These are phyloP conservation scores for Gobiocypris rarus DNA, from an alignment of 2,113 vertebrate species.

Conservation along the genomic window DNA sequence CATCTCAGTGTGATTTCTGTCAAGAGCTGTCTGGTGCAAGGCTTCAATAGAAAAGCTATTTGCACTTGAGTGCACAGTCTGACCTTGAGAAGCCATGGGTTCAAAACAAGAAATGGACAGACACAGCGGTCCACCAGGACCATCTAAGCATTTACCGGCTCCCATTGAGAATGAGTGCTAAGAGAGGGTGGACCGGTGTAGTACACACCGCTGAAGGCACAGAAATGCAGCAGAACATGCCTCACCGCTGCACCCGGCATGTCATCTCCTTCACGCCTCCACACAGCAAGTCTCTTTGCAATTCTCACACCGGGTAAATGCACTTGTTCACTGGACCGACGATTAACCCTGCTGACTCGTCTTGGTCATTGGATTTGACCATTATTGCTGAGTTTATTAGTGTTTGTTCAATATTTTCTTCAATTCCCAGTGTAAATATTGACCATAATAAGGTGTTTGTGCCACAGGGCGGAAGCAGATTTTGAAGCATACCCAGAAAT, in stretches of 20 bases:
- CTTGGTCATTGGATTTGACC: not conserved
- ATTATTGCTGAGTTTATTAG: not conserved
- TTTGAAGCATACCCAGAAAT: not conserved
- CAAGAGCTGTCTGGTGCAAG: not conserved
- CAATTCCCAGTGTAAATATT: not conserved
- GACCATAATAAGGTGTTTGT: not conserved
- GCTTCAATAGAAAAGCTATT: constrained; percentile 22
- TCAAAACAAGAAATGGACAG: constrained; percentile 1
- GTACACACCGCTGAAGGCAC: not conserved
- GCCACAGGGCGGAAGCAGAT: not conserved
- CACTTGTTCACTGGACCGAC: constrained; percentile 5
- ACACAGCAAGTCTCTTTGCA: not conserved
- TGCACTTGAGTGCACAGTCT: constrained; percentile 15
- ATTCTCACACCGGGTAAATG: not conserved
- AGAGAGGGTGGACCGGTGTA: constrained; percentile 7
- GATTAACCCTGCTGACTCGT: not conserved
- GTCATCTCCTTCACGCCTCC: not conserved
- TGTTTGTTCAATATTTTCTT: constrained; percentile 10
- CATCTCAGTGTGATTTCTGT: constrained; percentile 19
- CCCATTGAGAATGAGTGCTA: constrained; percentile 3
- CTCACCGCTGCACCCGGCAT: not conserved
- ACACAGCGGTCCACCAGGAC: constrained; percentile 15
- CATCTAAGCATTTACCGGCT: constrained; percentile 23
- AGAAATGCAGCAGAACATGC: constrained; percentile 20
- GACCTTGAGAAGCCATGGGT: constrained; percentile 13